Conservation (phyloP, 2,888 invertebrate species). For the Gymnoscelis rufifasciata region DNA sequence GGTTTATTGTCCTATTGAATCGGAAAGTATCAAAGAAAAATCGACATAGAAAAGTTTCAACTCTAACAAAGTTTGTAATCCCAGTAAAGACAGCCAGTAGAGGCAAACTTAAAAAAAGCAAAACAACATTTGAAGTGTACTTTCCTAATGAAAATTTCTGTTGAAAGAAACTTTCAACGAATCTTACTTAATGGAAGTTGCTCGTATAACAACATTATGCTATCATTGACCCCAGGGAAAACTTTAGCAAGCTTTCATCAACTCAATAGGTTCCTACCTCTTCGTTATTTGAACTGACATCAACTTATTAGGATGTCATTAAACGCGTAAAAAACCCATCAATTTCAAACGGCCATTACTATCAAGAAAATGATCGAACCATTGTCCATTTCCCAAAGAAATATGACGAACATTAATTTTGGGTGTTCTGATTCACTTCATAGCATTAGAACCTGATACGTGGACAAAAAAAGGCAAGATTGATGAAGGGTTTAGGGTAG, state of each 20-base stretch:
- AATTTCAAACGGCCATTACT: slow-evolving; percentile 14
- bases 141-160: slow-evolving; percentile 10
- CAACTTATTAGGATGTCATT: background rate
- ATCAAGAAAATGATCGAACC: slow-evolving; percentile 13
- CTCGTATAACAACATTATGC: background rate
- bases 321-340: slow-evolving; percentile 2
- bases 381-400: slow-evolving; percentile 32
- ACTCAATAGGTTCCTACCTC: no score
- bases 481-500: slow-evolving; percentile 28
- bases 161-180: slow-evolving; percentile 6
- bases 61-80: slow-evolving; percentile 9
- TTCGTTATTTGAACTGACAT: background rate
- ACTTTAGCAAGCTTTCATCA: no score
- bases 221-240: background rate
- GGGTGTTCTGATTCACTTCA: slow-evolving; percentile 36
- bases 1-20: background rate
- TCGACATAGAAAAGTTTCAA: slow-evolving; percentile 6
- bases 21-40: background rate
- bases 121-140: slow-evolving; percentile 7
- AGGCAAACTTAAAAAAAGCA: slow-evolving; percentile 3
- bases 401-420: slow-evolving; percentile 36
- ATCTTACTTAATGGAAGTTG: background rate
- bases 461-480: slow-evolving; percentile 46
- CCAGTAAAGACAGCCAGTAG: slow-evolving; percentile 2
- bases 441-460: slow-evolving; percentile 40